Conservation (phyloP, 2,797 vertebrate species). For the Chaetophractus vellerosus region DNA sequence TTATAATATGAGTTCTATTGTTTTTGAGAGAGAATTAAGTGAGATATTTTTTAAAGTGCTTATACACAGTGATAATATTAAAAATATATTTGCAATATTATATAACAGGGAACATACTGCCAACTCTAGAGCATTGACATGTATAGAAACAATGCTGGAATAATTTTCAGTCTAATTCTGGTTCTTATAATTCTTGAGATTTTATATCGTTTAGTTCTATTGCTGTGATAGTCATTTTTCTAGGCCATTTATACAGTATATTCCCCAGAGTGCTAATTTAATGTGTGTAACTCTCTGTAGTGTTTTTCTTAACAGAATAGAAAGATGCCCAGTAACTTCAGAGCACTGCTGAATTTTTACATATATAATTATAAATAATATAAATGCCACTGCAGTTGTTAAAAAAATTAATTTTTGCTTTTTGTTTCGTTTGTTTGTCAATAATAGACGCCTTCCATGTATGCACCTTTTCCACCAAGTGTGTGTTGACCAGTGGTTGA, state of each 20-base stretch:
- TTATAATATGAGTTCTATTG: conserved; percentile 90
- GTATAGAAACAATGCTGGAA: not conserved
- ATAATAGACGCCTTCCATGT: conserved; percentile 97
- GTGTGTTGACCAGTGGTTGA: conserved; percentile 99
- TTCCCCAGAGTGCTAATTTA: conserved; percentile 40
- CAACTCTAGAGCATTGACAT: not conserved
- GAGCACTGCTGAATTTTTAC: not conserved
- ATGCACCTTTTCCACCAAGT: conserved; percentile 99
- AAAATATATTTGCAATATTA: not conserved
- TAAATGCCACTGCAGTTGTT: conserved; percentile 7
- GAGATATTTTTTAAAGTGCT: not conserved
- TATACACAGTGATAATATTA: conserved; percentile 15
- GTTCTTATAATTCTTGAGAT: not conserved
- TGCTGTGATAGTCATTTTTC: conserved; percentile 10
- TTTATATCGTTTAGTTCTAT: conserved; percentile 26
- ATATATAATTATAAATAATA: conserved; percentile 53
- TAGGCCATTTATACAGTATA: not conserved
- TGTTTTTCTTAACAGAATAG: conserved; percentile 23
- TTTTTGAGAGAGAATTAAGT: conserved; percentile 36
- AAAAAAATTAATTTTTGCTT: conserved; percentile 50
- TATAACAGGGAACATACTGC: not conserved
- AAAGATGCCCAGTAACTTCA: not conserved
- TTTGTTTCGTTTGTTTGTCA: conserved; percentile 78
- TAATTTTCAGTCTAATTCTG: not conserved
- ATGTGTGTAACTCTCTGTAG: not conserved